Percentiles rank a stretch among this genome's conserved stretches.
phyloP scores from a whole-genome alignment of 2,797 vertebrate species.

The Sebastes oblongus region DNA sequence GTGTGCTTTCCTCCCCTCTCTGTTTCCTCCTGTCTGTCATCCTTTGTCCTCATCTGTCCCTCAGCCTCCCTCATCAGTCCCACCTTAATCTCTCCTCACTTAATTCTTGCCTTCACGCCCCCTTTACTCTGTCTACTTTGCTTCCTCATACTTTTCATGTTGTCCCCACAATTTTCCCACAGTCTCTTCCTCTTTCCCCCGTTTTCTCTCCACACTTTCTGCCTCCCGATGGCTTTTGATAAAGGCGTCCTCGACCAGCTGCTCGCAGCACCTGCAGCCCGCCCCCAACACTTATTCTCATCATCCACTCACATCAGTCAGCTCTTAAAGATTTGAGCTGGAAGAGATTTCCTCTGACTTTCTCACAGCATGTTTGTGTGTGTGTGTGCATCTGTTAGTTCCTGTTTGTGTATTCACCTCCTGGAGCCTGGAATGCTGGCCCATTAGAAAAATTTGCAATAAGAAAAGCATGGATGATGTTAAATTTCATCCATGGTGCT shows the following conservation, averaged over 20 bases:
- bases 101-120: conserved; percentile 10
- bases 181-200: conserved; percentile 16
- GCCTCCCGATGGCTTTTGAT: conserved; percentile 28
- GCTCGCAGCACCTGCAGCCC: conserved; percentile 69
- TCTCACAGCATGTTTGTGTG: conserved; percentile 5
- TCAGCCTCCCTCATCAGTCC: conserved; percentile 30
- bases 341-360: conserved; percentile 13
- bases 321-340: conserved; percentile 59
- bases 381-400: not conserved
- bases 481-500: not conserved
- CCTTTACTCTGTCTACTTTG: conserved; percentile 12
- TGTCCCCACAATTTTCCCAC: conserved; percentile 32
- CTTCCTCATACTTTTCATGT: conserved; percentile 17
- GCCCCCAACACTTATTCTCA: conserved; percentile 10
- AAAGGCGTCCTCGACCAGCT: conserved; percentile 62
- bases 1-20: conserved; percentile 14
- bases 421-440: conserved; percentile 33
- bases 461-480: conserved; percentile 41
- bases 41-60: conserved; percentile 22
- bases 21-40: conserved; percentile 46
- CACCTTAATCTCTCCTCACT: conserved; percentile 37
- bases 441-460: conserved; percentile 28
- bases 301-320: conserved; percentile 15
- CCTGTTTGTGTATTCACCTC: conserved; percentile 29
- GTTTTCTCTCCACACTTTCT: conserved; percentile 19